Percentiles rank a stretch among this genome's conserved stretches.
These are phyloP conservation scores for Phoxinus dragarum DNA, from an alignment of 2,797 vertebrate species.

Conservation along the genomic window DNA sequence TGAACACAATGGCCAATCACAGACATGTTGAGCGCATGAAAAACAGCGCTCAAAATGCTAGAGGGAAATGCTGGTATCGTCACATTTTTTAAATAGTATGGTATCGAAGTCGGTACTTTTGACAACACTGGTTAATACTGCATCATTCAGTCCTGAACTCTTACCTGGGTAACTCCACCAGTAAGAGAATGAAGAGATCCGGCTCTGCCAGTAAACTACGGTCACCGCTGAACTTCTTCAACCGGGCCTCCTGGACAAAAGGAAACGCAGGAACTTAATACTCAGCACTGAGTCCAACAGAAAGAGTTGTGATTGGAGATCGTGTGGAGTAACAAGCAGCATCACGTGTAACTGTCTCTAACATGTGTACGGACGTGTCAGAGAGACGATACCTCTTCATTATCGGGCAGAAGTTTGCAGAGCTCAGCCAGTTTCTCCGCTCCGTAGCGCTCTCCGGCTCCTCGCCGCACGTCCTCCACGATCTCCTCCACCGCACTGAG, in stretches of 20 bases:
- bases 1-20: no score
- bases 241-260: slow-evolving; percentile 74
- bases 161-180: slow-evolving; percentile 83
- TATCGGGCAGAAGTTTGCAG: slow-evolving; percentile 82
- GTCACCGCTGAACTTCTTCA: slow-evolving; percentile 77
- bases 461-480: slow-evolving; percentile 80
- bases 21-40: no score
- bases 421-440: slow-evolving; percentile 83
- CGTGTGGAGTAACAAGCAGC: not conserved
- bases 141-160: slow-evolving; percentile 1
- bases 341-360: not conserved
- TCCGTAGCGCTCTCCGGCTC: slow-evolving; percentile 77
- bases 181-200: slow-evolving; percentile 81
- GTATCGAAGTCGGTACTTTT: no score
- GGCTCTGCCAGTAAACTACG: slow-evolving; percentile 77
- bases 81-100: no score
- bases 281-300: not conserved
- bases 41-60: no score
- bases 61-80: no score
- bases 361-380: slow-evolving; percentile 45
- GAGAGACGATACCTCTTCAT: slow-evolving; percentile 79
- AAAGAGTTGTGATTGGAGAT: not conserved
- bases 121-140: no score
- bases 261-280: not conserved
- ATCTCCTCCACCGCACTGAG: slow-evolving; percentile 80